These are phyloP conservation scores for Lysandra coridon DNA, from an alignment of 2,888 invertebrate species.

Conservation along the genomic window DNA sequence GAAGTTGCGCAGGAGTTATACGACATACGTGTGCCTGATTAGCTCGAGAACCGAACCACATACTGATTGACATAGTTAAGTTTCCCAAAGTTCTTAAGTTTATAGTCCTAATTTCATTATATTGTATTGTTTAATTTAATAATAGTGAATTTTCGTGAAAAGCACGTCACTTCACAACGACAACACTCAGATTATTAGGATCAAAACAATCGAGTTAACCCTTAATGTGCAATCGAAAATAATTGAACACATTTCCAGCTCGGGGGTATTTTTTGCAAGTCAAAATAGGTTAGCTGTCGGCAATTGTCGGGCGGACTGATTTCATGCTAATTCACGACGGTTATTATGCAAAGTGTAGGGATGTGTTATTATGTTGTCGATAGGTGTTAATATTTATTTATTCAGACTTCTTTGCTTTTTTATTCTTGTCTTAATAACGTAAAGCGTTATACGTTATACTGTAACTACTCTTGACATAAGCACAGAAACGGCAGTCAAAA, in stretches of 20 bases:
- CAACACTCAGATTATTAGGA: constrained; percentile 35
- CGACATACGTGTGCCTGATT: not conserved
- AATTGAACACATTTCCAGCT: constrained; percentile 41
- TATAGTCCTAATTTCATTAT: too few species aligned
- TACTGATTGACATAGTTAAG: not conserved
- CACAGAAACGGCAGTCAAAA: too few species aligned
- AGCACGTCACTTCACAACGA: not conserved
- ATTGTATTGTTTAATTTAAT: too few species aligned
- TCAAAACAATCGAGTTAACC: constrained; percentile 33
- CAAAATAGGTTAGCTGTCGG: constrained; percentile 67
- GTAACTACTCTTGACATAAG: too few species aligned
- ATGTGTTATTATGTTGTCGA: constrained; percentile 41
- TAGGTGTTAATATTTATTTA: constrained; percentile 18
- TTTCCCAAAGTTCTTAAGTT: too few species aligned
- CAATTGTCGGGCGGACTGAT: constrained; percentile 54
- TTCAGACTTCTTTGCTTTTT: not conserved
- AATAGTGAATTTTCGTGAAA: not conserved
- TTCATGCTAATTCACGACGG: constrained; percentile 71
- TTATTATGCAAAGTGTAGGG: constrained; percentile 67
- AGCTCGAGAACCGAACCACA: not conserved
- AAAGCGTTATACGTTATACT: too few species aligned
- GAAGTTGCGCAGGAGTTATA: too few species aligned
- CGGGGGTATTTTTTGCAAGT: constrained; percentile 67
- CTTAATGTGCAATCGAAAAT: constrained; percentile 51
- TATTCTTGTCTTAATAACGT: not conserved